Base-by-base conservation (phyloP, 2,797 vertebrate species). In the Helicolenus hilgendorfi region DNA sequence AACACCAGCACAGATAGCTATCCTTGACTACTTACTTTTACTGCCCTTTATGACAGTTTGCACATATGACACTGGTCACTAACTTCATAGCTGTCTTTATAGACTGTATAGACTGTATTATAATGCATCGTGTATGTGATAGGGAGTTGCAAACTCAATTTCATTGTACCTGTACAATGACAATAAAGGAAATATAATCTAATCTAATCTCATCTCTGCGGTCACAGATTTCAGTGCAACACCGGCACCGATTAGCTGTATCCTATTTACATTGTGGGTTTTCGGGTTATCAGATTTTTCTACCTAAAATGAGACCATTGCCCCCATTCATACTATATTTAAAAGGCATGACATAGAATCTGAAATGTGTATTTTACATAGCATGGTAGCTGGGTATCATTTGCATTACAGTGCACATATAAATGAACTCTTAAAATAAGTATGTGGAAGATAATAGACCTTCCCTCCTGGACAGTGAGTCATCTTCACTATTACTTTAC, bases 401-500 rank as follows among this genome's bases (percentile, higher is more conserved):
- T 18, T n/a, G 20, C 11, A 31, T 73, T 77, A 38, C 8, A 65
- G 26, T 15, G 6, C 38, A 76, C 26, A 73, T 24, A 33, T 15
- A 58, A 20, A 29, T 59, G 0, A 36, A 76, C 29, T 59, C 4
- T 5, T 5, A 38, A 5, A 11, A 13, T 33, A 36, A 33, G 2
- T 68, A 36, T 75, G 11, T 3, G 26, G 4, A 41, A 56, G 29
- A 49, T 11, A 67, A 73, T 35, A 77, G 53, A 78, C 38, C 11
- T 62, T 26, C 7, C 15, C 7, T 72, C 49, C 14, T 35, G 26
- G 24, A 72, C 59, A 49, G 31, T 87, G 68, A 77, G 38, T 79
- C 81, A 83, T 72, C 27, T 79, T 81, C 49, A 20, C 65, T 13
- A 29, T 65, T 79, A 70, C 59, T 79, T 72, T 24, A 31, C 13